Percentiles rank a stretch among this genome's conserved stretches.
These are phyloP conservation scores for Myathropa florea DNA, from an alignment of 2,888 invertebrate species.

Conservation along the genomic window DNA sequence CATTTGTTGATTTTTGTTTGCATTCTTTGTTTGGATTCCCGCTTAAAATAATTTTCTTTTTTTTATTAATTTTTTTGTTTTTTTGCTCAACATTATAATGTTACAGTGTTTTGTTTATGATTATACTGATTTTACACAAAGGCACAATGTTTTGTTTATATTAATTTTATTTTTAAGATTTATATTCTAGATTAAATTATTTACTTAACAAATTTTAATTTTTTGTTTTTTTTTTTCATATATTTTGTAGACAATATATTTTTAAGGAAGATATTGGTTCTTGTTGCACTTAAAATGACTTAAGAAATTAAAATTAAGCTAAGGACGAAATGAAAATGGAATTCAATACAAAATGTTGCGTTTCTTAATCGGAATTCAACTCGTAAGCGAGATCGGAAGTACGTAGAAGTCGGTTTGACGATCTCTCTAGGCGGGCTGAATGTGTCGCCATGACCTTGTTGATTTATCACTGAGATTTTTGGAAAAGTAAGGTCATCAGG, in stretches of 20 bases:
- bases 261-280: slow-evolving; percentile 44
- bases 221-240: background rate
- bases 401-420: too few relatives aligned
- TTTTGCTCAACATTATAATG: background rate
- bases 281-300: slow-evolving; percentile 21
- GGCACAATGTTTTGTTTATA: slow-evolving; percentile 54
- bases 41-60: background rate
- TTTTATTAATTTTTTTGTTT: background rate
- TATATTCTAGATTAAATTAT: slow-evolving; percentile 8
- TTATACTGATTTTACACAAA: slow-evolving; percentile 64
- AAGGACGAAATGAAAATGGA: slow-evolving; percentile 46
- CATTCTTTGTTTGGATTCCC: background rate
- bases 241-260: slow-evolving; percentile 9
- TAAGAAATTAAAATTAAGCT: slow-evolving; percentile 49
- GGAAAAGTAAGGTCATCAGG: too few relatives aligned
- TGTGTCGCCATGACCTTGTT: too few relatives aligned
- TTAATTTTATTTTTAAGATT: background rate
- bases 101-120: slow-evolving; percentile 29
- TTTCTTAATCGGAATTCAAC: background rate
- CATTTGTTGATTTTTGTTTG: background rate
- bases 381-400: too few relatives aligned
- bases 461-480: too few relatives aligned
- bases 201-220: slow-evolving; percentile 52
- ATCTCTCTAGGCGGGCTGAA: too few relatives aligned
- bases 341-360: background rate